Evolutionary conservation across 2,888 invertebrate species (phyloP), one percentile per base, ranked within the genome.

Genomic region (Acanthosepion lycidas): DNA sequence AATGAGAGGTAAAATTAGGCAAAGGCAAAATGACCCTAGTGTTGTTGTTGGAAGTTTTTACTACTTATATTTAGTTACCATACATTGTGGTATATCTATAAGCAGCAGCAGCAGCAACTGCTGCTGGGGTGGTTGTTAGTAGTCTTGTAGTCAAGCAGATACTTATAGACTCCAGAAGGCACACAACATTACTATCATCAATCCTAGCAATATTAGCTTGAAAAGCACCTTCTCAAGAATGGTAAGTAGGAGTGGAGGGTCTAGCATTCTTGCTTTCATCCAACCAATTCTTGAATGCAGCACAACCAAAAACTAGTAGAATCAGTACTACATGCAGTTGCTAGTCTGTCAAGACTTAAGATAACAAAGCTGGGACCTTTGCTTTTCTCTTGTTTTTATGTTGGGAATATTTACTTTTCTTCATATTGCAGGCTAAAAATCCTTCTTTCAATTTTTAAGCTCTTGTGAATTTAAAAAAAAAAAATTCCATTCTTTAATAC

Each of bases 21-120:
- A 78, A 78, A 78, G 78, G n/a, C 78, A n/a, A 78, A 78, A 78
- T 78, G 78, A 78, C 78, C 78, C 78, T n/a, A 8, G 26, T 28
- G 28, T 28, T 28, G 78, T 28, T 8, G 78, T 4, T 12, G 78
- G 78, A 64, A 64, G 64, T 64, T 64, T 64, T 1, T 78, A 78
- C 78, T 78, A 78, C 78, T 78, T 78, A 78, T 78, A 78, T 78
- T 78, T 78, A 78, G 78, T 78, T 78, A 78, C 78, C 78, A 78
- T 78, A 78, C n/a, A 78, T 78, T 78, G 78, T 78, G n/a, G n/a
- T n/a, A n/a, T 78, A 78, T n/a, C 78, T 78, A 78, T 78, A 6
- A n/a, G 78, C 78, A 78, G 78, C 28, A 78, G n/a, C 78, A 78
- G 78, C 78, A 78, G 78, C n/a, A n/a, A n/a, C 78, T 78, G 78